Base-by-base conservation (phyloP, 2,113 vertebrate genomes). In the Toxotes jaculatrix region DNA sequence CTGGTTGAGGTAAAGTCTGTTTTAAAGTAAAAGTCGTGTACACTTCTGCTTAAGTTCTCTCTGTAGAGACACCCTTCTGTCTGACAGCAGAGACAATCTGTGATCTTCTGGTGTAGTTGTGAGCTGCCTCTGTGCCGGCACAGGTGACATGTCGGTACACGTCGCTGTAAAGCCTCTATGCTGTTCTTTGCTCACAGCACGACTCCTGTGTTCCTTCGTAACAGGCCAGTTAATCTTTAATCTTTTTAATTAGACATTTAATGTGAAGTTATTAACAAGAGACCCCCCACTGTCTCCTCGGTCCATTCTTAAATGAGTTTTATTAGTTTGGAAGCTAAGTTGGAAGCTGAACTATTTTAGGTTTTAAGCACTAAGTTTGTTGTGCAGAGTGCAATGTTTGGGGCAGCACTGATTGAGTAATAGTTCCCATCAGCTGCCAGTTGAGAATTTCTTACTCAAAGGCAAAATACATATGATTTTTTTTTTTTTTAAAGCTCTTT, bases 171-270 rank as follows among this genome's bases (percentile, higher is more conserved):
- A 89, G 62, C 62, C 69, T 69, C 13, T 63, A 23, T 65, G 57
- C 74, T 49, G 76, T 69, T 88, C 79, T 61, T 21, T 81, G 66
- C 53, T 59, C 87, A 9, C 89, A 87, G 90, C 73, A 62, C 42
- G 88, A 62, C 56, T 83, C 61, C 6, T 32, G n/a, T 73, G 43
- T 79, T 87, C 78, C 61, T 70, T 89, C 79, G 82, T 82, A 88
- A 89, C 79, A 78, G 47, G 40, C 57, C 47, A n/a, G 64, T 81
- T 91, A 88, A 91, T 88, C 83, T 89, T 82, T 90, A 93, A 94
- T 94, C 91, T 83, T 66, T 86, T 87, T 90, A 92, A 93, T 92
- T 87, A 90, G 86, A 89, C 59, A 73, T 91, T 85, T 88, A 85
- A 86, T 75, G 66, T 91, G 74, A 82, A 34, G 72, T 91, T 86